Evolutionary conservation across 37 sponge, comb jelly and placozoan species (phyloP).

Genomic region (Lycopodina hypogea): DNA sequence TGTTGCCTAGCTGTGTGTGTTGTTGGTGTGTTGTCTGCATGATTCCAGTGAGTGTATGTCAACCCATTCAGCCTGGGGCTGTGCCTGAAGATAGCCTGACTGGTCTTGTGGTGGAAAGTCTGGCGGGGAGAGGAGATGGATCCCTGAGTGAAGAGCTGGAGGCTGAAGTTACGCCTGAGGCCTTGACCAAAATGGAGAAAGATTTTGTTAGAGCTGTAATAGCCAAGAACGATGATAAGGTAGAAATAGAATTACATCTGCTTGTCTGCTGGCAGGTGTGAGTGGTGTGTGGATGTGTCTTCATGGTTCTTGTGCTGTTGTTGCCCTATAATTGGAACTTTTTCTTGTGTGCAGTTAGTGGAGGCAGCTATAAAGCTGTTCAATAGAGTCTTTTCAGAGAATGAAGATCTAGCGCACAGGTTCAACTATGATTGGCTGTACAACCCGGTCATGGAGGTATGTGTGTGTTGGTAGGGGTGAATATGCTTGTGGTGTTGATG

Average conservation of each 20-base stretch:
- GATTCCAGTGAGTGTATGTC: background rate
- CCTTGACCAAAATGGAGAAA: conserved; percentile 10
- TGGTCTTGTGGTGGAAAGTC: background rate
- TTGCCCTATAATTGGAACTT: too few species aligned
- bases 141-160: background rate
- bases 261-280: background rate
- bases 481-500: too few species aligned
- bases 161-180: conserved; percentile 15
- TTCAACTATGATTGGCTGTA: conserved; percentile 68
- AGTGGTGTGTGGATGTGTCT: too few species aligned
- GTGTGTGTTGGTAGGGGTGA: background rate
- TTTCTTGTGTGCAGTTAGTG: conserved; percentile 30
- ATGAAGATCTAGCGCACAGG: conserved; percentile 15
- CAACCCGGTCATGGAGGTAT: conserved; percentile 67
- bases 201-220: conserved; percentile 30
- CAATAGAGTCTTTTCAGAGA: conserved; percentile 12
- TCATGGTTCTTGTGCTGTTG: too few species aligned
- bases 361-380: conserved; percentile 17
- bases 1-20: too few species aligned
- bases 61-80: too few species aligned
- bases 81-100: background rate
- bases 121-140: background rate
- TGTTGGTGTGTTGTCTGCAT: too few species aligned
- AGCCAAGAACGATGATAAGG: conserved; percentile 17
- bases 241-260: background rate